Evolutionary conservation across 1,140 invertebrate species (phyloP), one percentile per base, ranked within the genome.

Genomic region (Triops cancriformis): DNA sequence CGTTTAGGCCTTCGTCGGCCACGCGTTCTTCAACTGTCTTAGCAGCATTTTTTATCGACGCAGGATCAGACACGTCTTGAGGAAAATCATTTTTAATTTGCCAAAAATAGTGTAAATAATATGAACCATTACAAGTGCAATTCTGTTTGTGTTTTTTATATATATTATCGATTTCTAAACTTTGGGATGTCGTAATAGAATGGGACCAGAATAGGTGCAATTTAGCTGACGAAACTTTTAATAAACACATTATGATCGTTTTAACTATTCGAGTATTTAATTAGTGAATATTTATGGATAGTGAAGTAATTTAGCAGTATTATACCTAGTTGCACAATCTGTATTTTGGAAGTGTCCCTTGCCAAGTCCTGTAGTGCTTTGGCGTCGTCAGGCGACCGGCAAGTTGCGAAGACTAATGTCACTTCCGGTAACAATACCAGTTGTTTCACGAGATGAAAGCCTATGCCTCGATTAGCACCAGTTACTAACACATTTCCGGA

Each of bases 1-100:
- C 86, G 84, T 95, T 94, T 0, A 96, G 84, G 5, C 94, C 94
- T 74, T 86, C 82, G 11, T 89, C 86, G 74, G 90, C 88, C 1
- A 93, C 87, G 45, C 42, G 11, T 64, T 64, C 5, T 5, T 18
- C 23, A 64, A 64, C 18, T 9, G 23, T 64, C 51, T 11, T 64
- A 11, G 6, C 14, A 23, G 23, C 14, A 18, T 64, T 64, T 1
- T 64, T 26, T 79, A 26, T 26, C 26, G 77, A 41, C 0, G 94
- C 88, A 80, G 88, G 80, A 18, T 88, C 83, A 0, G 88, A 84
- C 11, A 94, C 82, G 41, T 85, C 85, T 0, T 86, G 85, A 80
- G n/a, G n/a, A n/a, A n/a, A n/a, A n/a, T n/a, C n/a, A n/a, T n/a
- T n/a, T n/a, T n/a, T n/a, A n/a, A n/a, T n/a, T n/a, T n/a, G n/a